These are phyloP conservation scores for Apodemia duryi DNA, from an alignment of 2,888 invertebrate genomes.

Conservation along the genomic window DNA sequence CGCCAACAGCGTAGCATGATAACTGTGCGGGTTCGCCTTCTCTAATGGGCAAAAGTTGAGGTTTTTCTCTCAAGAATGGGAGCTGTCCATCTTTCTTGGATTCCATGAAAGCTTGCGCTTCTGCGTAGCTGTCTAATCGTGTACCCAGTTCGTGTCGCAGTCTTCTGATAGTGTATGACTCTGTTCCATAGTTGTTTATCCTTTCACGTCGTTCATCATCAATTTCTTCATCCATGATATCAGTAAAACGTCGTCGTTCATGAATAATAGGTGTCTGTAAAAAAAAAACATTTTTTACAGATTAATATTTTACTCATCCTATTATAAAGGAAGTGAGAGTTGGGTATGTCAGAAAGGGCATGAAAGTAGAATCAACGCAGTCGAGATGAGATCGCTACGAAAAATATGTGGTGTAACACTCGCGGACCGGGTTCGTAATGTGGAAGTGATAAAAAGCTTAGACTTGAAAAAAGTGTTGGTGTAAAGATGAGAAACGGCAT, in stretches of 20 bases:
- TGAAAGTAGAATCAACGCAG: no score
- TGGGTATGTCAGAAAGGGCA: no score
- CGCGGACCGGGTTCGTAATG: no score
- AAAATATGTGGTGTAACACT: no score
- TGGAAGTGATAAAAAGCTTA: no score
- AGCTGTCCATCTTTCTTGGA: slow-evolving; percentile 86
- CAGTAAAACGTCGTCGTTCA: slow-evolving; percentile 94
- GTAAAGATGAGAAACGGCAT: no score
- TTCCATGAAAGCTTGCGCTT: slow-evolving; percentile 91
- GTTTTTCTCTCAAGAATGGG: slow-evolving; percentile 96
- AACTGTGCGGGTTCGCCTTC: slow-evolving; percentile 88
- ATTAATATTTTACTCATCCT: not conserved
- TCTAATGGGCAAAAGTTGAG: slow-evolving; percentile 85
- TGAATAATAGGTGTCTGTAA: slow-evolving; percentile 89
- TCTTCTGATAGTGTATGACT: slow-evolving; percentile 85
- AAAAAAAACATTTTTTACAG: not conserved
- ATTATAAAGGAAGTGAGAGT: not conserved
- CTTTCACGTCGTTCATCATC: slow-evolving; percentile 92
- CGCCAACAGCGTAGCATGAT: slow-evolving; percentile 91
- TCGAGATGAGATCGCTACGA: no score
- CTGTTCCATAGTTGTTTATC: slow-evolving; percentile 88
- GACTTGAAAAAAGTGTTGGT: no score
- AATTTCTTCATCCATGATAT: slow-evolving; percentile 97
- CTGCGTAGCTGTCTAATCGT: slow-evolving; percentile 90
- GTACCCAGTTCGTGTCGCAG: slow-evolving; percentile 92